Evolutionary conservation across 2,888 invertebrate genomes (phyloP), one percentile per base, ranked within the genome.

Genomic region (Caradrina kadenii): DNA sequence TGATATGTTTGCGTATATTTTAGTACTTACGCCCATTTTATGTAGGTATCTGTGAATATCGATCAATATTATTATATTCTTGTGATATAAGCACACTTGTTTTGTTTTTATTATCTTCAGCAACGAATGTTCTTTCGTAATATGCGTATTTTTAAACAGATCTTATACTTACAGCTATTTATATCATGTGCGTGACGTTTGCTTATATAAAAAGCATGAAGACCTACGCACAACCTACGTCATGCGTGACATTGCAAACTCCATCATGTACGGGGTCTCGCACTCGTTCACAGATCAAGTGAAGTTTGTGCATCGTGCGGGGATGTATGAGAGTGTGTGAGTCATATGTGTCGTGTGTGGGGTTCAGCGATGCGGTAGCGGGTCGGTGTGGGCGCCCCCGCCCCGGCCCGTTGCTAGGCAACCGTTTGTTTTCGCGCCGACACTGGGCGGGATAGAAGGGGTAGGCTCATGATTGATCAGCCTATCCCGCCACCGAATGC

Each of bases 381-480:
- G 88, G 88, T 80, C 86, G 80, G 89, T 87, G 89, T 88, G 90
- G 89, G 90, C 85, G 84, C 87, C 87, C 90, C 89, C 89, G 89
- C 89, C 87, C 88, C 86, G 86, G 84, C 79, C 69, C 87, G 95
- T 95, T 92, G 94, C 95, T 86, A 71, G 78, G 95, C 94, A 93
- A 95, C 95, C 91, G 94, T 92, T 95, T 96, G 95, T 96, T 95
- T 95, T 95, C 94, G 92, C 93, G 92, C 91, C 91, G 87, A 87
- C 90, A 87, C 89, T 88, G 93, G 95, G 94, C 94, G 94, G 94
- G 94, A 89, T 94, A 93, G 94, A 95, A 95, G 94, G 95, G 96
- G 95, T 95, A 93, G 94, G 92, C 91, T 91, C 93, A 93, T 96
- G 96, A 96, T 96, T 96, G 96, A 96, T 96, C 96, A 95, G 93